Evolutionary conservation across 2,113 vertebrate species (phyloP).

Genomic region (Recurvirostra avosetta): DNA sequence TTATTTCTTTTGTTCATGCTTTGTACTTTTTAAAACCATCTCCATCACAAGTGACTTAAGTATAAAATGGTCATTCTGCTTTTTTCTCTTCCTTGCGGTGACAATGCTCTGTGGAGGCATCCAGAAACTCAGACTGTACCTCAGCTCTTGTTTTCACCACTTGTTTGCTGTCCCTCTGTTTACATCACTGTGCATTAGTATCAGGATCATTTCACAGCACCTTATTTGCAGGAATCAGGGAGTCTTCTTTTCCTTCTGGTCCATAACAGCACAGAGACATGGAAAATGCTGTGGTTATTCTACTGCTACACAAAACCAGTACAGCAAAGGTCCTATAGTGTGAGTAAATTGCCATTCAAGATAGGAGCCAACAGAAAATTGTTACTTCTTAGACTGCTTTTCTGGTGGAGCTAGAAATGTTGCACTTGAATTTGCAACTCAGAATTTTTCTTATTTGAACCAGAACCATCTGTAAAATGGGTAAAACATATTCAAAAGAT

Average conservation of each 20-base stretch:
- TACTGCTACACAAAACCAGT: no score
- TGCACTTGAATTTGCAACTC: neutral
- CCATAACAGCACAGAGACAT: neutral
- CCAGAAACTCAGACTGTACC: neutral
- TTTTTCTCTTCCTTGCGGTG: neutral
- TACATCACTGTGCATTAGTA: neutral
- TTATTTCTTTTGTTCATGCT: neutral
- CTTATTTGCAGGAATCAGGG: neutral
- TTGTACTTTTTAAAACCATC: neutral
- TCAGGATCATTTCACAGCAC: neutral
- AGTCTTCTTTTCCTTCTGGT: neutral
- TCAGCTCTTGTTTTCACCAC: neutral
- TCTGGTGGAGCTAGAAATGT: neutral
- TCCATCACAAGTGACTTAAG: neutral
- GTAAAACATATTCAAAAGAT: neutral
- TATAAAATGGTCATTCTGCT: neutral
- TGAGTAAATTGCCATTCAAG: neutral
- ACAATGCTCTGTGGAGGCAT: neutral
- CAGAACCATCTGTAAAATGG: neutral
- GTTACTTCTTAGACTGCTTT: neutral
- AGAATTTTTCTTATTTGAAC: neutral
- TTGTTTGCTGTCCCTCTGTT: neutral
- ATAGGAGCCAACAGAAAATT: neutral
- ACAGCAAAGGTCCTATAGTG: neutral
- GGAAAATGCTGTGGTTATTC: neutral